phyloP scores from a whole-genome alignment of 2,797 vertebrate genomes.

The Leontopithecus rosalia region DNA sequence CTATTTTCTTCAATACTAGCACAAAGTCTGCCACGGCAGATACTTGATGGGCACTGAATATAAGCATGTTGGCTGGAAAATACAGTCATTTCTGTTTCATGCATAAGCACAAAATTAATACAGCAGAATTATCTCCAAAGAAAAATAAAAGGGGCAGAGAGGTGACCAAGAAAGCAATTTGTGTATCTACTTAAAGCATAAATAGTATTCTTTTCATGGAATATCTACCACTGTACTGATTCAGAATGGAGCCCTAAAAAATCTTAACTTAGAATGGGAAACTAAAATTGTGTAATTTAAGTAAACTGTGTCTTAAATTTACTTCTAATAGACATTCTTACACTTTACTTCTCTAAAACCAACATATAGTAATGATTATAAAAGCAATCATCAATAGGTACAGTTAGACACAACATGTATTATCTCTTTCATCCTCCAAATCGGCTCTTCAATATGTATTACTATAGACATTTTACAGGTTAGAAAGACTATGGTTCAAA shows the following conservation, averaged over 20 bases:
- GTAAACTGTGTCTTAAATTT: not conserved
- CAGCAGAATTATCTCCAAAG: not conserved
- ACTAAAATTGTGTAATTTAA: not conserved
- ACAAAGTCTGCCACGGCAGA: not conserved
- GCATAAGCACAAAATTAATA: constrained; percentile 10
- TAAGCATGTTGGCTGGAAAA: not conserved
- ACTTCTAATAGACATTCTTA: not conserved
- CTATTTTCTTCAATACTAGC: not conserved
- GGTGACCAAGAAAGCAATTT: constrained; percentile 1
- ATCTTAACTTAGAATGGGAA: constrained; percentile 1
- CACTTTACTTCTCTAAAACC: constrained; percentile 5
- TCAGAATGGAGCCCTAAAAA: not conserved
- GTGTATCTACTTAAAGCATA: constrained; percentile 31
- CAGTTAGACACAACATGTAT: not conserved
- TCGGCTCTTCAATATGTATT: not conserved
- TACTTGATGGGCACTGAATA: not conserved
- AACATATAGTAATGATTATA: not conserved
- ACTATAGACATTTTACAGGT: constrained; percentile 49
- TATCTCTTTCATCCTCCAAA: constrained; percentile 33
- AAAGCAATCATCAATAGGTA: not conserved
- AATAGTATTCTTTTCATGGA: constrained; percentile 22
- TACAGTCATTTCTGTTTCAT: constrained; percentile 27
- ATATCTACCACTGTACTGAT: not conserved
- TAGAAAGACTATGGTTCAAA: constrained; percentile 33
- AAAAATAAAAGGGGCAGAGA: not conserved